Evolutionary conservation across 2,113 vertebrate species (phyloP), one percentile per base, ranked within the genome.

Genomic region (Ondatra zibethicus): DNA sequence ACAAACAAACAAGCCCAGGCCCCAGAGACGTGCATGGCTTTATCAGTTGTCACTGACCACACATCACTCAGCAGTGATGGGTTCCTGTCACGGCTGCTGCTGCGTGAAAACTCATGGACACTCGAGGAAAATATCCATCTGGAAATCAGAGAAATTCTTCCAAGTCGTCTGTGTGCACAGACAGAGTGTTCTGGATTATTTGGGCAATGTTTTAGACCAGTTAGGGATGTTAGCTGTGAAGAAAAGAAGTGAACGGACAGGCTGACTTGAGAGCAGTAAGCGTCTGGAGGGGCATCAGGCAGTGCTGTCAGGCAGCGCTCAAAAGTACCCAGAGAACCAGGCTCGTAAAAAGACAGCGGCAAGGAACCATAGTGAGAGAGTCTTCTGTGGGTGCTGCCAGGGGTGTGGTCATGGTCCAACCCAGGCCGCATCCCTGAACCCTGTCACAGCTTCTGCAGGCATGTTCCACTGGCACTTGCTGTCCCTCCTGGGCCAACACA

Each of bases 351-450:
- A 0, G 2, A 33, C 33, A 23, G 36, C 14, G 55, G 42, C 12
- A 25, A 76, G 73, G 73, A 55, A 21, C 7, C 19, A 29, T 50
- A 36, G n/a, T 13, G 72, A 45, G 31, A 33, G 14, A 29, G 45
- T 27, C 29, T 31, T 10, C 2, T 14, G 10, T 52, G 58, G 42
- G 23, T 1, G 9, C 68, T 2, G 1, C 42, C 1, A 0, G 11
- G 36, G 25, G 16, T 7, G 5, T 13, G 1, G 55, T 45, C 58
- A 10, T 27, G 21, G 4, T 61, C 9, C 47, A 29, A 13, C 39
- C 14, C 9, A 33, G 75, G 78, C 47, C n/a, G 0, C 10, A 9
- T 76, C 25, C 39, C 52, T 36, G 31, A 55, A 7, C 31, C 45
- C 23, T 27, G 52, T 45, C 52, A 25, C 9, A 29, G 61, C 31